Base-by-base conservation (phyloP, 2,888 invertebrate species). In the Rhopalosiphum nymphaeae region DNA sequence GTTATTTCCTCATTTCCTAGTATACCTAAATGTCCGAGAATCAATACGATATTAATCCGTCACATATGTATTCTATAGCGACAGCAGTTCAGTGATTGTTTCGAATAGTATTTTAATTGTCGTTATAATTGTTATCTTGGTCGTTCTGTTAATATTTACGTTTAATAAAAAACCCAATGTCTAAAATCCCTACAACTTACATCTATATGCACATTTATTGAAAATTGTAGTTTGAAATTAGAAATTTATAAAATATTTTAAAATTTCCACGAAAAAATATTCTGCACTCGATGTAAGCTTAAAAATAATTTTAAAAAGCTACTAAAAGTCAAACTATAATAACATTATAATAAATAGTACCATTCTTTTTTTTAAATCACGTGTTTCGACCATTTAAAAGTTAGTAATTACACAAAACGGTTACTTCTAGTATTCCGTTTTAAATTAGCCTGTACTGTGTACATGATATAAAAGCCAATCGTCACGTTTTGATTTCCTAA, bases 261-360 rank as follows among this genome's bases (percentile, higher is more conserved):
- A 61, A 9, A 61, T 61, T 11, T 67, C n/a, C 16, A 3, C n/a
- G 0, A 67, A 67, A 67, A 67, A 67, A 67, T n/a, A 67, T 67
- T 13, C 4, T n/a, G 0, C n/a, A 7, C 0, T 4, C 13, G 16
- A 67, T 5, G 16, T n/a, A n/a, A n/a, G 4, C 13, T 13, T 67
- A 67, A 67, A n/a, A 61, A n/a, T 11, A 13, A 11, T 21, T 16
- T 21, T 5, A 21, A 53, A 53, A 21, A 53, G 0, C 16, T 53
- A 21, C 16, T 13, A 13, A 13, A 67, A 67, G 0, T n/a, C 16
- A 67, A 4, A 13, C n/a, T 67, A 67, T 67, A 3, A 67, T 67
- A 67, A n/a, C 4, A 67, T n/a, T 13, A 67, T 10, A n/a, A 16
- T n/a, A 67, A 13, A 67, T n/a, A 21, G 21, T 78, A n/a, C 1